A percentile compares a stretch with the other conserved stretches of the same genome.
phyloP scores from a whole-genome alignment of 92 coral and sea anemone genomes.

The Bergia sp. region DNA sequence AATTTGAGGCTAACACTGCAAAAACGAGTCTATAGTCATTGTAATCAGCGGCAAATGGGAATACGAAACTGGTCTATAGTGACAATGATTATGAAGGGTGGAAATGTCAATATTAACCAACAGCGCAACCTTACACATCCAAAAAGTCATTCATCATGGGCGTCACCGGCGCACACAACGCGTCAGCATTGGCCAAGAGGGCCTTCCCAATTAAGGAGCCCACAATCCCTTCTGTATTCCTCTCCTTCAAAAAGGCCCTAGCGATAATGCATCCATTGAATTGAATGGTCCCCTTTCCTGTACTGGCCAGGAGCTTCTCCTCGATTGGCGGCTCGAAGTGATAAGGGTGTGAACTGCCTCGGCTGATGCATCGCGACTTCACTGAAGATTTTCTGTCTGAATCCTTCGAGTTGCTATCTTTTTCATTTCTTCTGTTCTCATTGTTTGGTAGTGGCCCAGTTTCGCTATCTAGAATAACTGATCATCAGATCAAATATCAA shows the following conservation, averaged over 20 bases:
- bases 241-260: conserved; percentile 91
- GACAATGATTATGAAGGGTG: not conserved
- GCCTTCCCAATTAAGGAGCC: conserved; percentile 91
- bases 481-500: not conserved
- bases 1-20: no score
- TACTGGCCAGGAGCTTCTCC: conserved; percentile 64
- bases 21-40: no score
- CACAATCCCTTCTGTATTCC: conserved; percentile 85
- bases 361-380: conserved; percentile 73
- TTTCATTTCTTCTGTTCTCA: conserved; percentile 55
- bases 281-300: conserved; percentile 86
- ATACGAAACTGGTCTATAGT: no score
- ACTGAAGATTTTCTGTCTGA: conserved; percentile 43
- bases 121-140: conserved; percentile 84
- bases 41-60: no score
- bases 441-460: not conserved
- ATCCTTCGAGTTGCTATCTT: conserved; percentile 50
- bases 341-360: conserved; percentile 74
- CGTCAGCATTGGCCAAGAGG: conserved; percentile 87
- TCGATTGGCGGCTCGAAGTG: conserved; percentile 70
- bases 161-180: conserved; percentile 95
- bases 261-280: conserved; percentile 88
- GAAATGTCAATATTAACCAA: not conserved
- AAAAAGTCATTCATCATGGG: conserved; percentile 88
- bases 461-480: conserved; percentile 15